Base-by-base conservation (phyloP, 1,140 invertebrate species). In the Ostrea denselamellosa region DNA sequence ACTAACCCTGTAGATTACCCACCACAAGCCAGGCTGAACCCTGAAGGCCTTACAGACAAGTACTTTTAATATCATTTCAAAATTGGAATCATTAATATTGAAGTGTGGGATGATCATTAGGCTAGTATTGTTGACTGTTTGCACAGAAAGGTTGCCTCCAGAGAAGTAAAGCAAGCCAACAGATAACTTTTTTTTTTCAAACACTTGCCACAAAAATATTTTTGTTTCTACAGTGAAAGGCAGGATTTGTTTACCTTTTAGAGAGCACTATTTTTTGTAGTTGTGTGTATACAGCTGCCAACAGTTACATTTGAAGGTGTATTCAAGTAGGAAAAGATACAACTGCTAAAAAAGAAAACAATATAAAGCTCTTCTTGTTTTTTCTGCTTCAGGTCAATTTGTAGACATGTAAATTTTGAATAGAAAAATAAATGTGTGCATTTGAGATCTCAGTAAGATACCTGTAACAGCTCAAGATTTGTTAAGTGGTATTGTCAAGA, bases 261-360 rank as follows among this genome's bases (percentile, higher is more conserved):
- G 8, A 77, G 9, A 77, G 68, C 12, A 4, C 0, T 77, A 14
- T 77, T 77, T 77, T 77, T 77, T 77, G 9, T 28, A 77, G 68
- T 34, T 77, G 25, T 77, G 28, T 77, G 25, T 77, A 77, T 77
- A 34, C 68, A 77, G 68, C 68, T 77, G 68, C 28, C 68, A 77
- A 62, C 17, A 62, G n/a, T 62, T 17, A 62, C 17, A 62, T 62
- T 44, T 44, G 34, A 44, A 1, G 5, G 34, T 44, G 34, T 44
- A 44, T 44, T 44, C 34, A 44, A 44, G 34, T 44, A 44, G 34
- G 2, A 44, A 44, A 44, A 44, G 34, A 5, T 44, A 44, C 34
- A 44, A 44, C 34, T 44, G 34, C 34, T 44, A 1, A 5, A 5
- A 44, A 44, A 44, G 34, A 44, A 44, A 44, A 44, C 34, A 44